These are phyloP conservation scores for Phylloscopus trochiloides DNA, from an alignment of 2,113 vertebrate genomes.

Conservation along the genomic window DNA sequence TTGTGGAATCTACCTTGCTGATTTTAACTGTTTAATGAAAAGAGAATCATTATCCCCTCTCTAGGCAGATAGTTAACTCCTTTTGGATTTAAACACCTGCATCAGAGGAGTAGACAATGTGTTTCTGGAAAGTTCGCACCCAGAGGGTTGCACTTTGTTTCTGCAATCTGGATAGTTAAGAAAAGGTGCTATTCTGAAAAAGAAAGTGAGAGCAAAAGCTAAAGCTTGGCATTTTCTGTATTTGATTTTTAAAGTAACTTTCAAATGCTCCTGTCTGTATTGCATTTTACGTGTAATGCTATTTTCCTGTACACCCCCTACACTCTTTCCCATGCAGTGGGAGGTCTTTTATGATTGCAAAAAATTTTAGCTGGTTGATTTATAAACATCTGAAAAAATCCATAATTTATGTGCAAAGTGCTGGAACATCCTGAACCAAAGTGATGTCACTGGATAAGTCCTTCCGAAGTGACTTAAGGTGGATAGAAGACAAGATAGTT, in stretches of 20 bases:
- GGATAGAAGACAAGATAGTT: not conserved
- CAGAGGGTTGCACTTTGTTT: not conserved
- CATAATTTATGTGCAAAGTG: not conserved
- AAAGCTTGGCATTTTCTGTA: not conserved
- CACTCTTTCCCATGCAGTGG: not conserved
- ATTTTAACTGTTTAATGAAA: conserved; percentile 17
- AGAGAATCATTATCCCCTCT: not conserved
- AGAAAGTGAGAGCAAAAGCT: not conserved
- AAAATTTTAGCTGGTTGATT: not conserved
- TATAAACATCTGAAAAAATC: not conserved
- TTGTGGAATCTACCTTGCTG: not conserved
- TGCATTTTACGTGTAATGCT: not conserved
- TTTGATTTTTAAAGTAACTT: not conserved
- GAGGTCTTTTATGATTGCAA: not conserved
- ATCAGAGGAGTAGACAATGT: not conserved
- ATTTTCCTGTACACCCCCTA: not conserved
- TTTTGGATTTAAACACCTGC: not conserved
- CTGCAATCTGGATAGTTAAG: not conserved
- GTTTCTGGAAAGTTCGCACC: not conserved
- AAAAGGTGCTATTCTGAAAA: not conserved
- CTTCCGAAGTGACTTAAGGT: not conserved
- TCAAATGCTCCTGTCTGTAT: not conserved
- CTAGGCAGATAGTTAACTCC: not conserved
- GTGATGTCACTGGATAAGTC: not conserved
- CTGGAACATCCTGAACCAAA: not conserved